phyloP scores from a whole-genome alignment of 2,797 vertebrate genomes.

The Chiroxiphia lanceolata region DNA sequence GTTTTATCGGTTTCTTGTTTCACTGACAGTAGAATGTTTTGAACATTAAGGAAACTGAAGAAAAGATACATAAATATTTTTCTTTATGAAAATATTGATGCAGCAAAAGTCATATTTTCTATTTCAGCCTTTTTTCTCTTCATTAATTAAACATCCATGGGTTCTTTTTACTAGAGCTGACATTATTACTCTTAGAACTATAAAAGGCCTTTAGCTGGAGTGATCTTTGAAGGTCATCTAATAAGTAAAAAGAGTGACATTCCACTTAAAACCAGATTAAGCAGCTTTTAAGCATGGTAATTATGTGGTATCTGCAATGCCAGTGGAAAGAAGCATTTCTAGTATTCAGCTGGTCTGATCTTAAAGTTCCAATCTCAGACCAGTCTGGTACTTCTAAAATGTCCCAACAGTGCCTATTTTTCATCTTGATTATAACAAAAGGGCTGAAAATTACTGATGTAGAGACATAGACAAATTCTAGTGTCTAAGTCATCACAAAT shows the following conservation, averaged over 20 bases:
- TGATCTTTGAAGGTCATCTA: neutral
- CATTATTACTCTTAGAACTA: neutral
- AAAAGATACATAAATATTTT: neutral
- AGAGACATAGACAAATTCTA: neutral
- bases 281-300: neutral
- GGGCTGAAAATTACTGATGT: neutral
- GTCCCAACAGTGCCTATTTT: neutral
- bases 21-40: rapidly evolving
- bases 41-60: neutral
- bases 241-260: neutral
- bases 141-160: neutral
- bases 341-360: neutral
- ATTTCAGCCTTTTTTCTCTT: neutral
- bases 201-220: neutral
- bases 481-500: neutral
- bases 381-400: neutral
- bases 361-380: neutral
- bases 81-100: neutral
- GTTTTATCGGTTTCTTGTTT: neutral
- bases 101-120: neutral
- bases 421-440: neutral
- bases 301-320: neutral
- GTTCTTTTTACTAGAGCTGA: neutral
- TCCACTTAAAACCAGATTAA: neutral
- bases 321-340: neutral